Percentiles rank a stretch among this genome's conserved stretches.
phyloP scores from a whole-genome alignment of 2,888 invertebrate species.

The Calameuta idolon region DNA sequence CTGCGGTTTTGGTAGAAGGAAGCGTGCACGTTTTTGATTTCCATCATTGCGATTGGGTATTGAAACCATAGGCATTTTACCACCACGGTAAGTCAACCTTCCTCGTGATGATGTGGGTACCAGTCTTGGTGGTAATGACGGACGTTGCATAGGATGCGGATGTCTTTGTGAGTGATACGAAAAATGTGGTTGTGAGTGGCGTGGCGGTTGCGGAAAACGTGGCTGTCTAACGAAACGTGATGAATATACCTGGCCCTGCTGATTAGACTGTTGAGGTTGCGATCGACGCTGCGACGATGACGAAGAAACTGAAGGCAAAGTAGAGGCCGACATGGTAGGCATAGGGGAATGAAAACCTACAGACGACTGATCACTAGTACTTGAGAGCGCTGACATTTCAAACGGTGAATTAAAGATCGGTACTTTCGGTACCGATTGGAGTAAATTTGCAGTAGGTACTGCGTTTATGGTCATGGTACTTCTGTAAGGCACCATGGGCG shows the following conservation, averaged over 20 bases:
- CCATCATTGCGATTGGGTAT: neutral
- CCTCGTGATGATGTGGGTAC: neutral
- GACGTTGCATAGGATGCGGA: neutral
- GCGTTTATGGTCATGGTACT: constrained; percentile 41
- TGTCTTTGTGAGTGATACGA: neutral
- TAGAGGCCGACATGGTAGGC: neutral
- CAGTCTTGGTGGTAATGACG: neutral
- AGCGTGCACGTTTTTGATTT: constrained; percentile 18
- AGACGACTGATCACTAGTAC: neutral
- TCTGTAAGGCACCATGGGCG: constrained; percentile 19
- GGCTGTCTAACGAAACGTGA: neutral
- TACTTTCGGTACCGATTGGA: constrained; percentile 29
- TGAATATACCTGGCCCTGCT: neutral
- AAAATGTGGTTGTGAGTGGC: neutral
- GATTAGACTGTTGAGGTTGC: constrained; percentile 1
- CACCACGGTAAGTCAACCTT: neutral
- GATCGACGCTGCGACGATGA: neutral
- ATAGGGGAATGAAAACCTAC: neutral
- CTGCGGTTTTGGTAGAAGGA: constrained; percentile 27
- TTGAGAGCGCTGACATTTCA: neutral
- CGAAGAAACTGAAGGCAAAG: neutral
- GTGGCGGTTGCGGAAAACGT: neutral
- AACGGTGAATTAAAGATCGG: neutral
- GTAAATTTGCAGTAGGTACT: constrained; percentile 43
- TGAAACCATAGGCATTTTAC: constrained; percentile 4